phyloP scores from a whole-genome alignment of 2,113 vertebrate species.

The Cercocebus atys region DNA sequence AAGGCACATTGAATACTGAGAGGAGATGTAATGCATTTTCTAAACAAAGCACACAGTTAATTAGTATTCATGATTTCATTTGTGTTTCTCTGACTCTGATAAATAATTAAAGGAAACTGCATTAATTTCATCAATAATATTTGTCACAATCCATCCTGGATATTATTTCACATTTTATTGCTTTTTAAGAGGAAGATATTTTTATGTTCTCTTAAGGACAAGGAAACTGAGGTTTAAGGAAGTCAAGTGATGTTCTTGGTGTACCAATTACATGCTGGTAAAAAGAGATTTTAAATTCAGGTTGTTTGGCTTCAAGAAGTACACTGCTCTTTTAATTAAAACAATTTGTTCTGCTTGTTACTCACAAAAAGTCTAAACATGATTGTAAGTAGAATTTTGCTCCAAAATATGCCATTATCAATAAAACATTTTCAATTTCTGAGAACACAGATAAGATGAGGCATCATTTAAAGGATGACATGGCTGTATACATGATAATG shows the following conservation, averaged over 20 bases:
- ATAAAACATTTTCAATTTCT: not conserved
- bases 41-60: not conserved
- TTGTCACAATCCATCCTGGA: not conserved
- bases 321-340: not conserved
- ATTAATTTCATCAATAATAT: not conserved
- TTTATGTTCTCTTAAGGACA: not conserved
- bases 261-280: not conserved
- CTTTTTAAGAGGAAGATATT: not conserved
- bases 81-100: not conserved
- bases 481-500: not conserved
- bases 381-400: not conserved
- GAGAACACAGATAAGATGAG: not conserved
- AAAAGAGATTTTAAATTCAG: not conserved
- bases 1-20: not conserved
- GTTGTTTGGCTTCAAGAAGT: not conserved
- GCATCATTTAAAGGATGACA: not conserved
- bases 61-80: not conserved
- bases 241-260: not conserved
- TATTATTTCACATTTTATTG: not conserved
- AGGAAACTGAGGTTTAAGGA: not conserved
- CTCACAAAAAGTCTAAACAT: not conserved
- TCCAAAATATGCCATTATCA: not conserved
- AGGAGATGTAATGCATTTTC: not conserved
- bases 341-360: not conserved
- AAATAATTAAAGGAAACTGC: not conserved